A percentile compares a stretch with the other conserved stretches of the same genome.
Evolutionary conservation across 2,888 invertebrate species (phyloP).

Genomic region (Gerris lacustris): DNA sequence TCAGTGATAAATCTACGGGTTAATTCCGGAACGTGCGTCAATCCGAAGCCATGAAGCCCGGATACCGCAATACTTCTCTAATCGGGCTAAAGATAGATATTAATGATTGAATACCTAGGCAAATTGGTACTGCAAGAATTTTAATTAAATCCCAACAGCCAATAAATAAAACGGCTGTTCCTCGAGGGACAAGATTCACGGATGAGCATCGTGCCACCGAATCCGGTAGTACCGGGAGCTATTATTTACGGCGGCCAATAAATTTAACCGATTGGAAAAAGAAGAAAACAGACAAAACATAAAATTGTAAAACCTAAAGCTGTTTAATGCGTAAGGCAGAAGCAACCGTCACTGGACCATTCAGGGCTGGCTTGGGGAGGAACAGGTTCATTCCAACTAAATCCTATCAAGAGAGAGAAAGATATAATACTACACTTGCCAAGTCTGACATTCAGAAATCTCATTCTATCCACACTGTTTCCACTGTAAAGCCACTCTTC

Average conservation of each 20-base stretch:
- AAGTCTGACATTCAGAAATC: too few species aligned
- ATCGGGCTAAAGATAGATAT: not conserved
- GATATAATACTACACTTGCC: too few species aligned
- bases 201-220: not conserved
- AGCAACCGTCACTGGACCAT: too few species aligned
- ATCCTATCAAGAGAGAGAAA: too few species aligned
- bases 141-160: not conserved
- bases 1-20: not conserved
- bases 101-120: slow-evolving; percentile 5
- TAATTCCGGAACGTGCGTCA: slow-evolving; percentile 1
- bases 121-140: slow-evolving; percentile 5
- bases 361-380: too few species aligned
- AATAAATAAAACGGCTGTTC: not conserved
- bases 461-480: too few species aligned
- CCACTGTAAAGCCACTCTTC: too few species aligned
- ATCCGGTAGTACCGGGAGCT: not conserved
- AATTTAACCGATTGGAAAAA: not conserved
- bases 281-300: too few species aligned
- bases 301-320: too few species aligned
- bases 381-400: too few species aligned
- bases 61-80: not conserved
- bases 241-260: not conserved
- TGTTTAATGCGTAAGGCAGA: too few species aligned
- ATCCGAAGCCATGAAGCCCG: not conserved
- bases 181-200: not conserved